These are phyloP conservation scores for Oncorhynchus masou DNA, from an alignment of 2,113 vertebrate species.

Conservation along the genomic window DNA sequence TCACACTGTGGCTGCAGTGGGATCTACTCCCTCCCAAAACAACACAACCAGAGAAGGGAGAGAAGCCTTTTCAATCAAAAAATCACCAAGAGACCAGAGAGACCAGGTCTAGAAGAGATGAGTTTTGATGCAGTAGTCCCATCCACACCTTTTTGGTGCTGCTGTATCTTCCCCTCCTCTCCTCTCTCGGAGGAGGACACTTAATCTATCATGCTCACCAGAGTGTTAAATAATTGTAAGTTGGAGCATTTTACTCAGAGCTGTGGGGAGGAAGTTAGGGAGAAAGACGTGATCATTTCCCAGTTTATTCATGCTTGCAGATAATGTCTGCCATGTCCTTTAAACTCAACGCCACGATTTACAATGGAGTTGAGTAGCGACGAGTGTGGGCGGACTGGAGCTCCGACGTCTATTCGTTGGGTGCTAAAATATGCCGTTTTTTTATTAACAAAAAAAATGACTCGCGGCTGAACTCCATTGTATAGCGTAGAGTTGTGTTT, in stretches of 20 bases:
- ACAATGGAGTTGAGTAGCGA: too few relatives aligned
- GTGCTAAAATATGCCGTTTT: too few relatives aligned
- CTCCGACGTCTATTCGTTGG: too few relatives aligned
- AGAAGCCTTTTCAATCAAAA: background rate
- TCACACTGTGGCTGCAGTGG: background rate
- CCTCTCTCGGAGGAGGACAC: slow-evolving; percentile 24
- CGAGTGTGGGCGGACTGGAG: too few relatives aligned
- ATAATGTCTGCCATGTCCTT: slow-evolving; percentile 46
- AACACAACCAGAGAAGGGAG: too few relatives aligned
- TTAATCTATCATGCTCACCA: slow-evolving; percentile 39
- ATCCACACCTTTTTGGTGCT: background rate
- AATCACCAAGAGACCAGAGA: background rate
- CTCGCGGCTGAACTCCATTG: too few relatives aligned
- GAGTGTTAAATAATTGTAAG: slow-evolving; percentile 60
- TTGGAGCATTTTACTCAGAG: slow-evolving; percentile 49
- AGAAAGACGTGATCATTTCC: slow-evolving; percentile 22
- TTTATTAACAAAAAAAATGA: too few relatives aligned
- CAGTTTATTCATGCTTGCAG: slow-evolving; percentile 30
- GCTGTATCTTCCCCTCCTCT: background rate
- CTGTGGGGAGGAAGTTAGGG: background rate
- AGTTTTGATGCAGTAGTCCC: background rate
- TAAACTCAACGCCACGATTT: slow-evolving; percentile 14
- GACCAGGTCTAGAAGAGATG: background rate
- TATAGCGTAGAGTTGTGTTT: too few relatives aligned
- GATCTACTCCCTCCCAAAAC: background rate